phyloP scores from a whole-genome alignment of 2,113 vertebrate genomes.

The Pseudorasbora parva region DNA sequence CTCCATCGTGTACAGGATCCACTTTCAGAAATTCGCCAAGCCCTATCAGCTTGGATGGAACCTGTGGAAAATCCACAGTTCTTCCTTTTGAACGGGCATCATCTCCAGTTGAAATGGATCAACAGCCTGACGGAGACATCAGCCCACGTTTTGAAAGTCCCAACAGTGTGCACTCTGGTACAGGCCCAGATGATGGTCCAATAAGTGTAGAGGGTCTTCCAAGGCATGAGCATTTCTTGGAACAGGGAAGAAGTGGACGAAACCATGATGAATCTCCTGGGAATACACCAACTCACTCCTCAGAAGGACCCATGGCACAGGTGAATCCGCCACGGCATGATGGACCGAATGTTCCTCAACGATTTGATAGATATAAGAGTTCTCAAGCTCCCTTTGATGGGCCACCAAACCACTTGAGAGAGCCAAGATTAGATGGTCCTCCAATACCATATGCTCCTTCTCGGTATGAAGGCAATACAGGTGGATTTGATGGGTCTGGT shows the following conservation, averaged over 20 bases:
- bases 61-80: conserved; percentile 68
- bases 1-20: conserved; percentile 37
- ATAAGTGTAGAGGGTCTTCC: conserved; percentile 45
- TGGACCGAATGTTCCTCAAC: conserved; percentile 45
- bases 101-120: conserved; percentile 63
- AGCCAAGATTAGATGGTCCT: conserved; percentile 52
- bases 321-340: conserved; percentile 50
- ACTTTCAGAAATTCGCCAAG: conserved; percentile 71
- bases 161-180: conserved; percentile 75
- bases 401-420: conserved; percentile 57
- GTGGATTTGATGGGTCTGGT: conserved; percentile 61
- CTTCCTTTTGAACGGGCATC: conserved; percentile 64
- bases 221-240: conserved; percentile 39
- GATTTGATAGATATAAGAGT: conserved; percentile 78
- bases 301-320: conserved; percentile 47
- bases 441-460: conserved; percentile 61
- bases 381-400: conserved; percentile 67
- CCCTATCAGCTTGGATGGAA: conserved; percentile 77
- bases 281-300: conserved; percentile 70
- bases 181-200: conserved; percentile 59
- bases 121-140: conserved; percentile 63
- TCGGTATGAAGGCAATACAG: conserved; percentile 82
- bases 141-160: conserved; percentile 79
- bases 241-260: conserved; percentile 44
- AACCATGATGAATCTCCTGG: conserved; percentile 69